Evolutionary conservation across 2,888 invertebrate species (phyloP).

Genomic region (Tortricodes alternella): DNA sequence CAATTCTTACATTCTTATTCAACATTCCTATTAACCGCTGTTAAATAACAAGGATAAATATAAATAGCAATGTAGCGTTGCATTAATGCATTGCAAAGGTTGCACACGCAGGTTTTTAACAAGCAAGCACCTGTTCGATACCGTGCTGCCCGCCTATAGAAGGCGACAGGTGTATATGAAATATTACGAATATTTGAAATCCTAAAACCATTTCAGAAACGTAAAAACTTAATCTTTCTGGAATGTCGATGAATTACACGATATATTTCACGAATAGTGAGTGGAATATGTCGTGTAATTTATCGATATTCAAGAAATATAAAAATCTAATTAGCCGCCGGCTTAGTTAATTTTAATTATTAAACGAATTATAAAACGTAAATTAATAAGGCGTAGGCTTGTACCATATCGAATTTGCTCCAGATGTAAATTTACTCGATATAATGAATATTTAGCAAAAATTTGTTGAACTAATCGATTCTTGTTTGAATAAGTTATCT

Average conservation of each 20-base stretch:
- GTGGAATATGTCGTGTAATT: neutral
- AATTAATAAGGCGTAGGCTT: constrained; percentile 32
- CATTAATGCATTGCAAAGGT: neutral
- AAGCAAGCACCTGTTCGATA: neutral
- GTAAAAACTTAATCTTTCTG: no score
- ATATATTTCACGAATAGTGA: neutral
- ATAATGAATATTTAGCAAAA: constrained; percentile 33
- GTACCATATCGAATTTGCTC: constrained; percentile 21
- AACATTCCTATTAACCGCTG: neutral
- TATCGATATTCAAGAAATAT: constrained; percentile 7
- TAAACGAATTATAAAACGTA: constrained; percentile 15
- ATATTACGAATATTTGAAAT: neutral
- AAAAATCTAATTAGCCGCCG: constrained; percentile 16
- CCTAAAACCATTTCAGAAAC: neutral
- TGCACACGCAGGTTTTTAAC: constrained; percentile 5
- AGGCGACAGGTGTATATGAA: neutral
- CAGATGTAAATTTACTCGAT: constrained; percentile 18
- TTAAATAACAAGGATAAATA: constrained; percentile 9
- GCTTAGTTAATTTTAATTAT: constrained; percentile 23
- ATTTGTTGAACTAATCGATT: constrained; percentile 34
- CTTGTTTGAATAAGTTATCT: constrained; percentile 30
- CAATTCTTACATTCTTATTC: neutral
- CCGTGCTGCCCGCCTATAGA: neutral
- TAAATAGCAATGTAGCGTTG: neutral
- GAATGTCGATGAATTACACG: no score